Conservation (phyloP, 2,888 invertebrate genomes). For the Polyommatus iphigenia region DNA sequence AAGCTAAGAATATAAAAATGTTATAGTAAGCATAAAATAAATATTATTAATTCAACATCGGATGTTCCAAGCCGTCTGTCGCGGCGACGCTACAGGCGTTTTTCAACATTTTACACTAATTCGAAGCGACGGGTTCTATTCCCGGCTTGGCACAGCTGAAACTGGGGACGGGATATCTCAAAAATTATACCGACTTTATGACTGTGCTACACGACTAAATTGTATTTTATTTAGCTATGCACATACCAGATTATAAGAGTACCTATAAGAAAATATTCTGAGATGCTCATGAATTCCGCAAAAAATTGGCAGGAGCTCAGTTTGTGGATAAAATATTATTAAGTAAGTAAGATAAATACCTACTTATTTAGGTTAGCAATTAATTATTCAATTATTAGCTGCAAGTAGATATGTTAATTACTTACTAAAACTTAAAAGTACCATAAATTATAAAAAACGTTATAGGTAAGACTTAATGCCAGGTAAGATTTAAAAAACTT, state of each 20-base stretch:
- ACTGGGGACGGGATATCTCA: conserved; percentile 40
- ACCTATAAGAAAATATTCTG: neutral
- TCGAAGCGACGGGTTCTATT: conserved; percentile 76
- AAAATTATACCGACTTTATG: conserved; percentile 33
- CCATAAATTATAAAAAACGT: too few species aligned
- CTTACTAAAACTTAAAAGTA: too few species aligned
- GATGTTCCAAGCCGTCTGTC: conserved; percentile 38
- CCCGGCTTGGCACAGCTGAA: conserved; percentile 55
- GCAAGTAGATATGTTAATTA: too few species aligned
- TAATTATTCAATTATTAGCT: too few species aligned
- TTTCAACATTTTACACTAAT: conserved; percentile 75
- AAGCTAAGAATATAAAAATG: too few species aligned
- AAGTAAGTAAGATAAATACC: too few species aligned
- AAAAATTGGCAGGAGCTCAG: neutral
- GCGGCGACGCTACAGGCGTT: conserved; percentile 54
- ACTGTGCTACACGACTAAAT: neutral
- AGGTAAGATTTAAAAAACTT: too few species aligned
- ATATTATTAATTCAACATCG: neutral
- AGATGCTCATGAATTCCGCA: neutral
- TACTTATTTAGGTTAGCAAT: too few species aligned
- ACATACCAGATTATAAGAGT: neutral
- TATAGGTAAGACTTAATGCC: too few species aligned
- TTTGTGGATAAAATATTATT: neutral
- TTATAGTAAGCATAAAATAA: neutral
- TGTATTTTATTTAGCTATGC: neutral